Percentiles rank a stretch among this genome's conserved stretches.
These are phyloP conservation scores for Mormyrus hasselquistii DNA, from an alignment of 2,797 vertebrate genomes.

Conservation along the genomic window DNA sequence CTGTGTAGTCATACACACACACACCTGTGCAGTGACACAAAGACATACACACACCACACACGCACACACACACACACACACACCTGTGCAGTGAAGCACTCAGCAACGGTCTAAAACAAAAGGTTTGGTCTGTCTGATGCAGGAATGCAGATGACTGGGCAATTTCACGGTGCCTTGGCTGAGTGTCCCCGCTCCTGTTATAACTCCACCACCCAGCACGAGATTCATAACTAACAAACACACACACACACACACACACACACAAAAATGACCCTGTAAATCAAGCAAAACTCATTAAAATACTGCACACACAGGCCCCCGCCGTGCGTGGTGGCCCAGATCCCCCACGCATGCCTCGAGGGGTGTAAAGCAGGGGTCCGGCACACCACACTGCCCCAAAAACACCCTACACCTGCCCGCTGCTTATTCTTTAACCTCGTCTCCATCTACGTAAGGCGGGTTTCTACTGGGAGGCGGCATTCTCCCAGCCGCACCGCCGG, in stretches of 20 bases:
- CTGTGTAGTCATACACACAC: neutral
- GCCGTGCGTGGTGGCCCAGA: neutral
- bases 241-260: too few species aligned
- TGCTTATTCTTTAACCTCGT: slow-evolving; percentile 8
- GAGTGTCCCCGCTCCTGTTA: neutral
- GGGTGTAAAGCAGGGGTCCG: neutral
- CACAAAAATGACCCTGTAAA: neutral
- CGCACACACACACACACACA: neutral
- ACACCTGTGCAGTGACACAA: neutral
- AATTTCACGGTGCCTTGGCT: neutral
- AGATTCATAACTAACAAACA: neutral
- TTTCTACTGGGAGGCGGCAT: neutral
- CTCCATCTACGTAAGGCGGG: neutral
- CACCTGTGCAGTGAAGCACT: neutral
- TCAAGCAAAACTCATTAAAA: neutral
- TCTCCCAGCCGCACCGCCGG: neutral
- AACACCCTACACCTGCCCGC: neutral
- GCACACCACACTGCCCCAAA: neutral
- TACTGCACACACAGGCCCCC: neutral
- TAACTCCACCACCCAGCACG: neutral
- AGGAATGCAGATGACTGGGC: neutral
- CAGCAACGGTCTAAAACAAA: neutral
- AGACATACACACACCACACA: neutral
- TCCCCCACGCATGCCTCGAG: neutral
- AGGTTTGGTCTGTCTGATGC: neutral